Evolutionary conservation across 2,888 invertebrate genomes (phyloP), one percentile per base, ranked within the genome.

Genomic region (Pyrocoelia pectoralis): DNA sequence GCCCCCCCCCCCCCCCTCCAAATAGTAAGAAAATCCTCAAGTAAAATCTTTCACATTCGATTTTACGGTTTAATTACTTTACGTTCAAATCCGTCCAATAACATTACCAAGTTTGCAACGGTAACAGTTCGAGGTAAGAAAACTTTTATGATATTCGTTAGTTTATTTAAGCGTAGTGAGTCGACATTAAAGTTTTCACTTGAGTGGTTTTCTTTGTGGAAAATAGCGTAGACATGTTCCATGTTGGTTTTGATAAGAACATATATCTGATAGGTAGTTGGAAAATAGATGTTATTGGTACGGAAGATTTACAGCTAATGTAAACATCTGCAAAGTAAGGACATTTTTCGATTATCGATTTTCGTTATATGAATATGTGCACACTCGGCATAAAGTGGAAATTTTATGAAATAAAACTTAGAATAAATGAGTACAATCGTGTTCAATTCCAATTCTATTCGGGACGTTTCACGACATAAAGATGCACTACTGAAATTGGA

Each of bases 321-420:
- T 46, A 52, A 58, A 52, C 52, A 58, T 41, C 51, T 52, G 15
- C 46, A 51, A 58, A 58, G 52, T 33, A 19, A 41, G 46, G 28
- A 52, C 52, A 58, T 52, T 52, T 46, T 29, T 57, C n/a, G 28
- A 40, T 51, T 58, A 58, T 58, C 28, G 58, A 58, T 52, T 58
- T 57, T 58, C 19, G 14, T 43, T 3, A 24, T 24, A 24, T 49
- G 29, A 17, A 48, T 33, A n/a, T 33, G 33, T 38, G 50, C 18
- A 18, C 57, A 51, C 19, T 13, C n/a, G 41, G 41, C 14, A 51
- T 51, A 56, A 57, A 51, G 52, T 52, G 58, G 33, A 52, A 24
- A 33, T 43, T 41, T 50, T 33, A 18, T 13, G 49, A 49, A 56
- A 52, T 43, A 41, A 51, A 46, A 52, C 43, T 57, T 57, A 57